A percentile compares a stretch with the other conserved stretches of the same genome.
phyloP scores from a whole-genome alignment of 2,888 invertebrate species.

The Stenurella melanura region DNA sequence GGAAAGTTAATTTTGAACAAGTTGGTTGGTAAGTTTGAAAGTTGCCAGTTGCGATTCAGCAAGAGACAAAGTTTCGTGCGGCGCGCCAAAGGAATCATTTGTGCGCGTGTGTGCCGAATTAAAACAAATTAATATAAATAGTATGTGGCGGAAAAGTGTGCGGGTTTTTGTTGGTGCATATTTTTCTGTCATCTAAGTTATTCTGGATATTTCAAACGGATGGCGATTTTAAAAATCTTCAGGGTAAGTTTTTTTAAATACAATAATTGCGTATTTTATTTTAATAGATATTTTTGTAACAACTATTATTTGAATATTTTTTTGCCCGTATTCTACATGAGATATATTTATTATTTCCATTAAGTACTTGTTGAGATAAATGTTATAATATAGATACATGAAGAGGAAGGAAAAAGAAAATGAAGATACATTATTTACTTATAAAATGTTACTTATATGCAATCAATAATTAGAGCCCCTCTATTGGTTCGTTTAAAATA shows the following conservation, averaged over 20 bases:
- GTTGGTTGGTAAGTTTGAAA: conserved; percentile 43
- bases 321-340: no score
- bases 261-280: no score
- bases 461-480: no score
- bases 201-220: conserved; percentile 48
- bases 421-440: no score
- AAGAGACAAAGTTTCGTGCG: conserved; percentile 19
- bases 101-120: conserved; percentile 38
- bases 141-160: conserved; percentile 62
- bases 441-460: no score
- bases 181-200: conserved; percentile 43
- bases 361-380: no score
- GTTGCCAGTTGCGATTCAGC: conserved; percentile 58
- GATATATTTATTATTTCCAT: no score
- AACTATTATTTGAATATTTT: no score
- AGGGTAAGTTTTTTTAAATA: conserved; percentile 48
- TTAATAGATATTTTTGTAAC: no score
- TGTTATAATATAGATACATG: no score
- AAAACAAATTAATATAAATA: conserved; percentile 44
- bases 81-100: conserved; percentile 14
- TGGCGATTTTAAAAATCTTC: conserved; percentile 53
- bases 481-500: no score
- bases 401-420: no score
- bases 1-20: conserved; percentile 63
- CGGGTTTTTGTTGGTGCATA: conserved; percentile 54